These are phyloP conservation scores for Drosophila niveifrons DNA, from an alignment of 2,888 invertebrate genomes.

Conservation along the genomic window DNA sequence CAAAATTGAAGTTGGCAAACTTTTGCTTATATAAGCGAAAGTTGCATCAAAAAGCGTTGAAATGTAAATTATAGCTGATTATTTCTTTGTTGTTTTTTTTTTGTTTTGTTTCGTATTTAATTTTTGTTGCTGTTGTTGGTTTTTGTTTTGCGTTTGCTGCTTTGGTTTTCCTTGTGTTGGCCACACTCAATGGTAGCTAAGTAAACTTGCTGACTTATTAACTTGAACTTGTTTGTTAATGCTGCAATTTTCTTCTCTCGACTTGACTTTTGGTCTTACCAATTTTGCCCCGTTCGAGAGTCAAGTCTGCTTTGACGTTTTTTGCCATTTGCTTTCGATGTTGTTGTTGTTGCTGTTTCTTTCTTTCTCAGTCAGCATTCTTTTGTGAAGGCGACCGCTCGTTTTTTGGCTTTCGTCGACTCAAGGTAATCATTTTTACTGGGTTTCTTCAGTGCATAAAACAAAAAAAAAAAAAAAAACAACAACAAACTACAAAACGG, in stretches of 20 bases:
- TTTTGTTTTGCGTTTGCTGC: neutral
- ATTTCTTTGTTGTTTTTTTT: slow-evolving; percentile 2
- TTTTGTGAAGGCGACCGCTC: slow-evolving; percentile 69
- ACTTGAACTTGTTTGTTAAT: slow-evolving; percentile 76
- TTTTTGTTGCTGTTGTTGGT: neutral
- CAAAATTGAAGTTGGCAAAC: slow-evolving; percentile 51
- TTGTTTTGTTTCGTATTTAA: too few species aligned
- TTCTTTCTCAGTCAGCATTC: slow-evolving; percentile 68
- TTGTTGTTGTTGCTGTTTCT: neutral
- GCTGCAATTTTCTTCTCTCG: slow-evolving; percentile 70
- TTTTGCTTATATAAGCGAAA: slow-evolving; percentile 81
- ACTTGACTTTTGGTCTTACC: slow-evolving; percentile 61
- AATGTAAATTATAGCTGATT: slow-evolving; percentile 36
- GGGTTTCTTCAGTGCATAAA: slow-evolving; percentile 35
- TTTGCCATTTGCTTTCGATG: neutral
- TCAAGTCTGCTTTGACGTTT: slow-evolving; percentile 42
- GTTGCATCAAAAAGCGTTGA: slow-evolving; percentile 59
- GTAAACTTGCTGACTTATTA: slow-evolving; percentile 75
- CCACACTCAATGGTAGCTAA: slow-evolving; percentile 48
- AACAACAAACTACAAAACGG: slow-evolving; percentile 1
- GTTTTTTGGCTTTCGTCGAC: slow-evolving; percentile 46
- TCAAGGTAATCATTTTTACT: slow-evolving; percentile 69
- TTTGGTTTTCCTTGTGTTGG: slow-evolving; percentile 30
- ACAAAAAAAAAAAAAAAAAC: slow-evolving; percentile 11
- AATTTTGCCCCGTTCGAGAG: slow-evolving; percentile 39